Conservation (phyloP, 2,797 vertebrate species). For the Crossoptilon crossoptilon region DNA sequence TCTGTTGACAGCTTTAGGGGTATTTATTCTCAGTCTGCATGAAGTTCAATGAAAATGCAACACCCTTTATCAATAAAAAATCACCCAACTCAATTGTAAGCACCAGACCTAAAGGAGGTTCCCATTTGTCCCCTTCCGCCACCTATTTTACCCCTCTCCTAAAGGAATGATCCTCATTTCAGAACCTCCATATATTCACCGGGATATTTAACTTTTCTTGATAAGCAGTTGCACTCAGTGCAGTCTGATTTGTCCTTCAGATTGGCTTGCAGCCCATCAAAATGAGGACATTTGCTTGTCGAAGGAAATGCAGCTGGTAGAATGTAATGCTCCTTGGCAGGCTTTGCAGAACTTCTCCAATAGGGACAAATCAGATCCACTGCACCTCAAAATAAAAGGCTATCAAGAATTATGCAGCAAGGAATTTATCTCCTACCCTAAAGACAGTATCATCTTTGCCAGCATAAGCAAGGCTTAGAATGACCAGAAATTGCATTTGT, state of each 20-base stretch:
- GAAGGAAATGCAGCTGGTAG: neutral
- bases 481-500: constrained; percentile 6
- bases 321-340: constrained; percentile 3
- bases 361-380: neutral
- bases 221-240: neutral
- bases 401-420: constrained; percentile 17
- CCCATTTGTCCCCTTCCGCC: neutral
- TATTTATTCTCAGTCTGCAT: neutral
- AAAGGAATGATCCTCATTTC: neutral
- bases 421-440: constrained; percentile 32
- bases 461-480: neutral
- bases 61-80: neutral
- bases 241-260: constrained; percentile 13
- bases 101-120: neutral
- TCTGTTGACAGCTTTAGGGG: neutral
- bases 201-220: neutral
- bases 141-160: neutral
- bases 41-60: neutral
- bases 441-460: neutral
- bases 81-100: neutral
- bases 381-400: constrained; percentile 32
- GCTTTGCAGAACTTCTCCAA: neutral
- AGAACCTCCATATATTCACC: neutral
- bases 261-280: constrained; percentile 34
- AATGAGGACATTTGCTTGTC: neutral